phyloP scores from a whole-genome alignment of 2,113 vertebrate genomes.

The Brachionichthys hirsutus region DNA sequence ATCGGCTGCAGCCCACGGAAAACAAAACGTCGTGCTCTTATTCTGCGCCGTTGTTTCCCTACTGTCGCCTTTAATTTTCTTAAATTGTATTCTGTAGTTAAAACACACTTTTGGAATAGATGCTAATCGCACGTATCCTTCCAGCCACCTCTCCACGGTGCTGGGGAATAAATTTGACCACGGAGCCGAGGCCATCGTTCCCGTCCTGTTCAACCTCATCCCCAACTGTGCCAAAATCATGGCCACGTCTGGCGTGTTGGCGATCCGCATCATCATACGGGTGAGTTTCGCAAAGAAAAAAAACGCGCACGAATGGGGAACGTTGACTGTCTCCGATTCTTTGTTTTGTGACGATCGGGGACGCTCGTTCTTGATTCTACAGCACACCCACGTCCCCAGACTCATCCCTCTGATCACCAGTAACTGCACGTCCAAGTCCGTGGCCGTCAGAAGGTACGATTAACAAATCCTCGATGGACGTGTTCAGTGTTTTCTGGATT shows the following conservation, averaged over 20 bases:
- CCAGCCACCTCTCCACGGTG: slow-evolving; percentile 89
- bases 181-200: slow-evolving; percentile 94
- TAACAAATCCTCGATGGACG: neutral
- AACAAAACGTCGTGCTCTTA: too few species aligned
- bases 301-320: neutral
- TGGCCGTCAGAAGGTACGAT: slow-evolving; percentile 90
- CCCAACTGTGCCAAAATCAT: slow-evolving; percentile 98
- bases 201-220: slow-evolving; percentile 96
- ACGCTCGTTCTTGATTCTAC: slow-evolving; percentile 43
- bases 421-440: slow-evolving; percentile 97
- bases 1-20: too few species aligned
- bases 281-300: slow-evolving; percentile 66
- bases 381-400: slow-evolving; percentile 96
- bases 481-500: neutral
- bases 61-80: too few species aligned
- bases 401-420: slow-evolving; percentile 97
- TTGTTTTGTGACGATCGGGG: neutral
- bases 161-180: slow-evolving; percentile 97
- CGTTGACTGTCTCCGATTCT: neutral
- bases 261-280: slow-evolving; percentile 95
- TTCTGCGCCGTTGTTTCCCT: too few species aligned
- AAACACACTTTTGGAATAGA: too few species aligned
- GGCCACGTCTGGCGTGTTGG: slow-evolving; percentile 92
- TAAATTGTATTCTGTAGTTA: too few species aligned
- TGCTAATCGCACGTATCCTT: neutral